These are phyloP conservation scores for Scortum barcoo DNA, from an alignment of 2,113 vertebrate genomes.

Conservation along the genomic window DNA sequence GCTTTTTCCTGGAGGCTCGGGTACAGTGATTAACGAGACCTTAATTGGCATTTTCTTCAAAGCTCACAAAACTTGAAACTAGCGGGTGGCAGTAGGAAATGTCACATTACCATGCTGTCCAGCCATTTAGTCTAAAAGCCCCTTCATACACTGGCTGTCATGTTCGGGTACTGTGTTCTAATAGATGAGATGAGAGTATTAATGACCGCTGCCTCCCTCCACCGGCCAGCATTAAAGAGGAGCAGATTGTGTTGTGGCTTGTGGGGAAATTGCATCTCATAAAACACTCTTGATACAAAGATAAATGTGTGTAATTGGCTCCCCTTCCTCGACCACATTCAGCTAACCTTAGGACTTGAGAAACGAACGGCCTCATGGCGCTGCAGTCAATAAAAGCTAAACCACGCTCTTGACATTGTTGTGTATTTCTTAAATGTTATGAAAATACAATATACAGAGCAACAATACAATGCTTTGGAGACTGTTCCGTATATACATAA, in stretches of 20 bases:
- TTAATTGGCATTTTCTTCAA: slow-evolving; percentile 78
- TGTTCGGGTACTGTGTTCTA: slow-evolving; percentile 34
- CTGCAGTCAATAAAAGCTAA: slow-evolving; percentile 57
- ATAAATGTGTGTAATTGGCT: slow-evolving; percentile 38
- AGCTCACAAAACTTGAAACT: slow-evolving; percentile 69
- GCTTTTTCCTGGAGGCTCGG: slow-evolving; percentile 25
- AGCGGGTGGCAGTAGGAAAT: slow-evolving; percentile 67
- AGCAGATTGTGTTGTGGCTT: slow-evolving; percentile 32
- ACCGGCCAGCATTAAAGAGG: slow-evolving; percentile 5
- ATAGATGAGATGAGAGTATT: slow-evolving; percentile 48
- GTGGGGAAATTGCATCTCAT: slow-evolving; percentile 38
- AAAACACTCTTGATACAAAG: slow-evolving; percentile 34
- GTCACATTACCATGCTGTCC: slow-evolving; percentile 80
- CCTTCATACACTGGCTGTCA: slow-evolving; percentile 39
- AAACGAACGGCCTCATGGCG: slow-evolving; percentile 30
- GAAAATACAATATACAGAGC: slow-evolving; percentile 85
- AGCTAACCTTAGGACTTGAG: background rate
- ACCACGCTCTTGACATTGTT: slow-evolving; percentile 67
- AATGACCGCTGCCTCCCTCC: slow-evolving; percentile 40
- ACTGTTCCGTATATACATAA: slow-evolving; percentile 73
- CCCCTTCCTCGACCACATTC: too few species aligned
- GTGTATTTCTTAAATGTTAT: slow-evolving; percentile 83
- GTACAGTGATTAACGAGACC: slow-evolving; percentile 69
- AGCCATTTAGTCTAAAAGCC: slow-evolving; percentile 59
- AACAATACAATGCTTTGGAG: slow-evolving; percentile 79